A percentile compares a stretch with the other conserved stretches of the same genome.
These are phyloP conservation scores for Caradrina kadenii DNA, from an alignment of 2,888 invertebrate species.

Conservation along the genomic window DNA sequence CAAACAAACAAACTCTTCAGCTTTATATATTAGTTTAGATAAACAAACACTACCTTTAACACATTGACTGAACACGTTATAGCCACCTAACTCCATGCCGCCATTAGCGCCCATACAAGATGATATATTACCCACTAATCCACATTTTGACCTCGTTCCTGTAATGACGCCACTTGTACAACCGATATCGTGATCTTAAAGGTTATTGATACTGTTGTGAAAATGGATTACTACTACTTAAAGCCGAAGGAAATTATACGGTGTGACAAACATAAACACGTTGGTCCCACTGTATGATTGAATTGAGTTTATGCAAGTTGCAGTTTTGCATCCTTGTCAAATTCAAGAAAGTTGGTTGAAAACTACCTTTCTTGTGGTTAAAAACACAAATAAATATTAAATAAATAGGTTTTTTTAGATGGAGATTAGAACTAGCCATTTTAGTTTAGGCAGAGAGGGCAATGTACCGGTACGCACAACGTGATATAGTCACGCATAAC, in stretches of 20 bases:
- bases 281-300: not conserved
- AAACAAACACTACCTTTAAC: not conserved
- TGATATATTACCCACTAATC: constrained; percentile 59
- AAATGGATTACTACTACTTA: not conserved
- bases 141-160: constrained; percentile 51
- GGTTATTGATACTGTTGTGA: constrained; percentile 25
- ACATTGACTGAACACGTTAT: constrained; percentile 10
- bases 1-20: too few species aligned
- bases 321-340: too few species aligned
- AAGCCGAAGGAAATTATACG: not conserved
- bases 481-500: too few species aligned
- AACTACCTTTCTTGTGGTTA: too few species aligned
- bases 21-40: too few species aligned
- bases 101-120: constrained; percentile 49
- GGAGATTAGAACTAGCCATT: too few species aligned
- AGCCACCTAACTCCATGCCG: constrained; percentile 28
- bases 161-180: constrained; percentile 51
- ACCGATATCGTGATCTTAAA: constrained; percentile 14
- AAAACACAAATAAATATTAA: too few species aligned
- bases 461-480: too few species aligned
- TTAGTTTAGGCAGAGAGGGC: too few species aligned
- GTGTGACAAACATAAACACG: not conserved
- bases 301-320: not conserved
- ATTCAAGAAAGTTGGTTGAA: too few species aligned
- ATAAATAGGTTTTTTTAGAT: too few species aligned